Evolutionary conservation across 1,140 invertebrate species (phyloP).

Genomic region (Samia ricini): DNA sequence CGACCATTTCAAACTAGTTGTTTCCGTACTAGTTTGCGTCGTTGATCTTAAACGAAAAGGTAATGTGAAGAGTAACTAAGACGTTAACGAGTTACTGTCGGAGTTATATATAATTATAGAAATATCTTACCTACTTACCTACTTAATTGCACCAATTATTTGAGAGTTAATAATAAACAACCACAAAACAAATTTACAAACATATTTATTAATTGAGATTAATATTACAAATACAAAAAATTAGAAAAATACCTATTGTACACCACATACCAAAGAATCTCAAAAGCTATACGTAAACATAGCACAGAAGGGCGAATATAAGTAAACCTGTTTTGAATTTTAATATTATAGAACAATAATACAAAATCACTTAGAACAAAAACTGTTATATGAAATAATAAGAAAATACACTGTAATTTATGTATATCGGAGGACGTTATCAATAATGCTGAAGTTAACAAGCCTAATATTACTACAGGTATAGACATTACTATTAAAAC

Average conservation of each 20-base stretch:
- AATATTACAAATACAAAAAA: neutral
- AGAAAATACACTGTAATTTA: conserved; percentile 12
- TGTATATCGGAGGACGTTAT: conserved; percentile 5
- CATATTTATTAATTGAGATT: neutral
- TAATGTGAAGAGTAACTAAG: too few relatives aligned
- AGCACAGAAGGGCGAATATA: conserved; percentile 6
- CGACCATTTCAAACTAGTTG: too few relatives aligned
- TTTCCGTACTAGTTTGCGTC: too few relatives aligned
- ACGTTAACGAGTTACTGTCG: too few relatives aligned
- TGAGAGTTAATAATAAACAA: too few relatives aligned
- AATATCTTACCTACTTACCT: too few relatives aligned
- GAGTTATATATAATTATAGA: too few relatives aligned
- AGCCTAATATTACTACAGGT: conserved; percentile 2
- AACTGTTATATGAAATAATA: conserved; percentile 6
- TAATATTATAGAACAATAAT: conserved; percentile 16
- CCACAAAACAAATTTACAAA: neutral
- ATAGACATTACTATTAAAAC: conserved; percentile 18
- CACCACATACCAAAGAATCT: conserved; percentile 14
- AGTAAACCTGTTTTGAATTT: neutral
- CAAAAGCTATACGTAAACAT: conserved; percentile 7
- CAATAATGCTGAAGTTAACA: conserved; percentile 11
- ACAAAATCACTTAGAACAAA: conserved; percentile 16
- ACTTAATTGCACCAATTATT: too few relatives aligned
- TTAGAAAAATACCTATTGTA: conserved; percentile 6
- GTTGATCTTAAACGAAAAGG: too few relatives aligned